phyloP scores from a whole-genome alignment of 2,888 invertebrate genomes.

The Antitype chi region DNA sequence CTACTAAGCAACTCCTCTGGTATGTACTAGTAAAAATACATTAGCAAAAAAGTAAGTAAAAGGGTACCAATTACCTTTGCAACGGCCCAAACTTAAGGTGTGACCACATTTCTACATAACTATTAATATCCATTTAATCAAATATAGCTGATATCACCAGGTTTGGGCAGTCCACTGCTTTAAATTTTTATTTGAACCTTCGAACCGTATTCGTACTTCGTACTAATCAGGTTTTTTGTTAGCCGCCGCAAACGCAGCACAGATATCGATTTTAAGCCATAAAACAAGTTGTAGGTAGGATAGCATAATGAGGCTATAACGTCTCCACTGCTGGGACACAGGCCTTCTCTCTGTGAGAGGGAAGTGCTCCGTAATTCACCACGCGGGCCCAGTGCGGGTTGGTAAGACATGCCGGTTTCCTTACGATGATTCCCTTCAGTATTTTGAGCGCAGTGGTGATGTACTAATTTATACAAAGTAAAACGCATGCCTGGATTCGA shows the following conservation, averaged over 20 bases:
- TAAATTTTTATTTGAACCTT: slow-evolving; percentile 31
- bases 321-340: too few relatives aligned
- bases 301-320: background rate
- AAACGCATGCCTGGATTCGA: too few relatives aligned
- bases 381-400: too few relatives aligned
- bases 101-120: slow-evolving; percentile 48
- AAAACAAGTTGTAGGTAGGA: background rate
- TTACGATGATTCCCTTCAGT: too few relatives aligned
- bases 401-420: too few relatives aligned
- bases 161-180: slow-evolving; percentile 39
- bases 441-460: too few relatives aligned
- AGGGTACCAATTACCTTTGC: slow-evolving; percentile 10
- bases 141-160: slow-evolving; percentile 41
- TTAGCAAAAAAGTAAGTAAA: background rate
- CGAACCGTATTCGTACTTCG: slow-evolving; percentile 7
- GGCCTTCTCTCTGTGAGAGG: too few relatives aligned
- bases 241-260: background rate
- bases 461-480: too few relatives aligned
- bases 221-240: slow-evolving; percentile 19
- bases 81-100: slow-evolving; percentile 13
- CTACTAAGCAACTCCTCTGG: too few relatives aligned
- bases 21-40: background rate
- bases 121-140: slow-evolving; percentile 52
- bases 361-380: too few relatives aligned
- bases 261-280: slow-evolving; percentile 12